phyloP scores from a whole-genome alignment of 2,888 invertebrate genomes.

The Dryomyza anilis region DNA sequence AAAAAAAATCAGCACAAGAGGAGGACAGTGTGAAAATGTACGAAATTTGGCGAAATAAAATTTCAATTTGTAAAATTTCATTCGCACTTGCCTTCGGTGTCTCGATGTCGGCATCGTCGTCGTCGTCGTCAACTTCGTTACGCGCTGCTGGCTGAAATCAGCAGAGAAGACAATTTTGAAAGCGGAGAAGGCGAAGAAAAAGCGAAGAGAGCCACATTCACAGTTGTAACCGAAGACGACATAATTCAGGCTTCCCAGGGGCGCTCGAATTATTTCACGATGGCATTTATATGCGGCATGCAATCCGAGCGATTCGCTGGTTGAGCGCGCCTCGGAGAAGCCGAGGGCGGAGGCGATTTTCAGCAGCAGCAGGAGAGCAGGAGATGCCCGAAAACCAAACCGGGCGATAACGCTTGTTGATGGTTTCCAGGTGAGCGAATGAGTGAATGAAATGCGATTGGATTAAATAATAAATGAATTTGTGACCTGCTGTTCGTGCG shows the following conservation, averaged over 20 bases:
- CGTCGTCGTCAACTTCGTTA: not conserved
- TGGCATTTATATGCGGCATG: conserved; percentile 10
- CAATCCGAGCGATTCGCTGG: conserved; percentile 3
- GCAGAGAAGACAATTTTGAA: not conserved
- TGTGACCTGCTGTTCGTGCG: conserved; percentile 21
- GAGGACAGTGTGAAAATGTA: conserved; percentile 29
- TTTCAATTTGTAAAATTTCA: conserved; percentile 57
- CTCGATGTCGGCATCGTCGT: not conserved
- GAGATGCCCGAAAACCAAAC: too few relatives aligned
- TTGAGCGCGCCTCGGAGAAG: not conserved
- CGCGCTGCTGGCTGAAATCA: not conserved
- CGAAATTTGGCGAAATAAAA: conserved; percentile 57
- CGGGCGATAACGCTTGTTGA: conserved; percentile 42
- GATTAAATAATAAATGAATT: conserved; percentile 56
- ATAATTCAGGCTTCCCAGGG: conserved; percentile 8
- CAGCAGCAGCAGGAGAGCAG: not conserved
- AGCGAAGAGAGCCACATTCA: not conserved
- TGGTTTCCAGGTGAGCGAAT: conserved; percentile 56
- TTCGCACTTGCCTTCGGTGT: conserved; percentile 30
- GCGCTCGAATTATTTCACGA: conserved; percentile 6
- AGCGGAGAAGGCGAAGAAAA: not conserved
- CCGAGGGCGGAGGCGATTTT: not conserved
- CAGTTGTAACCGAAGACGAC: not conserved
- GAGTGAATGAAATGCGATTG: conserved; percentile 55
- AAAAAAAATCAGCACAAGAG: too few relatives aligned